These are phyloP conservation scores for Tenrec ecaudatus DNA, from an alignment of 2,113 vertebrate species.

Conservation along the genomic window DNA sequence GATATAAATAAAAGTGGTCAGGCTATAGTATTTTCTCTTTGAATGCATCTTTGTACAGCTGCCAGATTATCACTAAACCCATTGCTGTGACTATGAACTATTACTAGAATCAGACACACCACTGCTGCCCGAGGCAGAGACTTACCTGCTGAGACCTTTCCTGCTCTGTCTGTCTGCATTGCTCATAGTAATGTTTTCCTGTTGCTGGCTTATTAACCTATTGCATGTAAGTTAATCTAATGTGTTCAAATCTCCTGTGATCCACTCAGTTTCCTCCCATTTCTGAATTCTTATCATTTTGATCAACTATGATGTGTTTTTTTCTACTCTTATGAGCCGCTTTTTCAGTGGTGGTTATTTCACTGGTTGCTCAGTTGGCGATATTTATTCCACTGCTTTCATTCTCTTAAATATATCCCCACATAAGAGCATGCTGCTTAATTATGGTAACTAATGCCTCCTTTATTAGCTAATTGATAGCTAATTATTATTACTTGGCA, in stretches of 20 bases:
- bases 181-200: constrained; percentile 64
- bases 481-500: constrained; percentile 70
- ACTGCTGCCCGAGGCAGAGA: constrained; percentile 20
- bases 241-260: constrained; percentile 56
- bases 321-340: constrained; percentile 65
- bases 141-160: constrained; percentile 48
- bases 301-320: constrained; percentile 72
- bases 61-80: constrained; percentile 57
- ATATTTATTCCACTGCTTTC: constrained; percentile 75
- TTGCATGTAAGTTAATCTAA: constrained; percentile 76
- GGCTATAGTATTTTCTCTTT: constrained; percentile 76
- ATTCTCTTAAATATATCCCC: constrained; percentile 59
- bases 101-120: constrained; percentile 12
- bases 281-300: constrained; percentile 70
- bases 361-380: constrained; percentile 46
- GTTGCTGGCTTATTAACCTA: constrained; percentile 69
- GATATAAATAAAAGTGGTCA: constrained; percentile 70
- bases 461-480: constrained; percentile 77
- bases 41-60: constrained; percentile 79
- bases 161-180: constrained; percentile 72
- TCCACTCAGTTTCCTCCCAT: constrained; percentile 71
- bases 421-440: constrained; percentile 72
- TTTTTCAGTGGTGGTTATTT: constrained; percentile 67
- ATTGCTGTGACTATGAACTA: neutral
- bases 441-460: constrained; percentile 55